These are phyloP conservation scores for Drosophila testacea DNA, from an alignment of 2,888 invertebrate species.

Conservation along the genomic window DNA sequence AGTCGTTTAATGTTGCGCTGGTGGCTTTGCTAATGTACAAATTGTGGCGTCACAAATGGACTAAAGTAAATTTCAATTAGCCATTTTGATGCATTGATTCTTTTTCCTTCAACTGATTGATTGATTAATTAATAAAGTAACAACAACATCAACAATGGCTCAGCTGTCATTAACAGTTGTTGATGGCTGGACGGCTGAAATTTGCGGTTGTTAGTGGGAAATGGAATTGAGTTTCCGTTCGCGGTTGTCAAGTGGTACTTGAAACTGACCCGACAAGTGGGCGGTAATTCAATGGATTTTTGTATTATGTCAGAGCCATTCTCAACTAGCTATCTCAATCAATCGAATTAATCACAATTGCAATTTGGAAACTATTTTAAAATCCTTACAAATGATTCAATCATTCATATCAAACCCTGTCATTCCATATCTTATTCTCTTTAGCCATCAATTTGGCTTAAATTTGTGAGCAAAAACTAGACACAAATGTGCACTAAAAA, in stretches of 20 bases:
- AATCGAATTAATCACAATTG: neutral
- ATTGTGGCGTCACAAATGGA: constrained; percentile 84
- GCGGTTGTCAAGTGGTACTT: constrained; percentile 29
- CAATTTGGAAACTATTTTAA: constrained; percentile 3
- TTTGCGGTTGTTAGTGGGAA: constrained; percentile 35
- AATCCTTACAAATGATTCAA: constrained; percentile 5
- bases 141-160: constrained; percentile 21
- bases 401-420: neutral
- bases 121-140: constrained; percentile 68
- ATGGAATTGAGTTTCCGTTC: constrained; percentile 61
- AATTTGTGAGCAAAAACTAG: constrained; percentile 6
- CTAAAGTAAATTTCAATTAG: constrained; percentile 82
- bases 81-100: constrained; percentile 58
- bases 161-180: constrained; percentile 63
- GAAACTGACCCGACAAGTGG: constrained; percentile 31
- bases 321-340: neutral
- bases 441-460: constrained; percentile 4
- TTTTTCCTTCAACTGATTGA: constrained; percentile 55
- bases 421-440: neutral
- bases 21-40: constrained; percentile 82
- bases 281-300: constrained; percentile 29
- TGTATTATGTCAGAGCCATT: constrained; percentile 11
- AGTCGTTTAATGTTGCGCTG: constrained; percentile 82
- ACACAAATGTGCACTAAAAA: constrained; percentile 9
- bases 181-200: constrained; percentile 13